Evolutionary conservation across 1,140 invertebrate genomes (phyloP), one percentile per base, ranked within the genome.

Genomic region (Brachionus paranguensis): DNA sequence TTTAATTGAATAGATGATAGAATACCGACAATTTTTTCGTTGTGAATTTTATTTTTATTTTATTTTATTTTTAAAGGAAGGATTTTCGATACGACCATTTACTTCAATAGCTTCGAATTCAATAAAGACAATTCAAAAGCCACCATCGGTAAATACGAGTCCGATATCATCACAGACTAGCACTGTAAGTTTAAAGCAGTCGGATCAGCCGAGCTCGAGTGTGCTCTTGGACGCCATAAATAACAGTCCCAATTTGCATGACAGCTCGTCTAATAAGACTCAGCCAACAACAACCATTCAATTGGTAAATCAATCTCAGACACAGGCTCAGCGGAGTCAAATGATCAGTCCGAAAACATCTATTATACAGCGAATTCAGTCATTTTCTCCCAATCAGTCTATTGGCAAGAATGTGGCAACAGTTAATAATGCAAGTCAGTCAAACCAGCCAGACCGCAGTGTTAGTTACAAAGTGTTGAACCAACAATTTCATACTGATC

Each of bases 81-180:
- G 17, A 27, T 20, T 14, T 29, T 47, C 20, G 8, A 76, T 24
- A 29, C 72, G 72, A 76, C 27, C 72, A 50, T 12, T 76, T 29
- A 53, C 72, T 50, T 50, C 72, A 20, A 76, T 76, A 27, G 27
- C 43, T 27, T 45, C 72, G 2, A 76, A 11, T 27, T 11, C 43
- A 11, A 76, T 76, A 27, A 76, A 76, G 27, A 33, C 72, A 29
- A 76, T 76, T 27, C 72, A 20, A 76, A 76, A 76, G 20, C 70
- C 70, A 37, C 1, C 47, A 43, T 20, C 17, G 6, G 33, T 17
- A 14, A 17, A 17, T 43, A 74, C 41, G 53, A 76, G 20, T n/a
- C 43, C 41, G 8, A 47, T 45, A 24, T 17, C 41, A 45, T 24
- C 70, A 11, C 70, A 24, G 24, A 74, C 70, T 50, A 76, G 43